These are phyloP conservation scores for Drosophila sp. DNA, from an alignment of 1,140 invertebrate genomes.

Conservation along the genomic window DNA sequence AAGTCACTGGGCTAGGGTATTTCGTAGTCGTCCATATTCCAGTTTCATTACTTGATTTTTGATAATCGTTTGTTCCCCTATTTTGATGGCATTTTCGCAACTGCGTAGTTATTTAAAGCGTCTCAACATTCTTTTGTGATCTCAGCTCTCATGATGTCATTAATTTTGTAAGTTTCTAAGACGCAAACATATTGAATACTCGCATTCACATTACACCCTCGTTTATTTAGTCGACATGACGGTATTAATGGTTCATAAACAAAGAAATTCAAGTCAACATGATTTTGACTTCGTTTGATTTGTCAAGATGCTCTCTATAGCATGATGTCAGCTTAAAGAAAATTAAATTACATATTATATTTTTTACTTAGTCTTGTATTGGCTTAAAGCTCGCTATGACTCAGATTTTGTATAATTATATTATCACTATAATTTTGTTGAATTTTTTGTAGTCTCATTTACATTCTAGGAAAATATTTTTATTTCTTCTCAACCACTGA, in stretches of 20 bases:
- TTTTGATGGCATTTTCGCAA: slow-evolving; percentile 6
- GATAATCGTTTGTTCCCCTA: slow-evolving; percentile 14
- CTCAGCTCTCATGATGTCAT: slow-evolving; percentile 43
- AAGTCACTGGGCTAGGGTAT: no score
- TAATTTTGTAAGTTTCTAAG: slow-evolving; percentile 15
- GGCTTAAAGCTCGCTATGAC: no score
- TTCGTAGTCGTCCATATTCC: no score
- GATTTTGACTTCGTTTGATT: background rate
- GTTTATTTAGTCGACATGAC: no score
- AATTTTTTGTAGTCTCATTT: no score
- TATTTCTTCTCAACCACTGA: background rate
- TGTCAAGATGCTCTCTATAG: background rate
- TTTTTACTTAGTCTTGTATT: background rate
- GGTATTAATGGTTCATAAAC: background rate
- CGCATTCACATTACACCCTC: background rate
- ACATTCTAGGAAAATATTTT: background rate
- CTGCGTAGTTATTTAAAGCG: slow-evolving; percentile 42
- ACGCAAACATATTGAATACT: background rate
- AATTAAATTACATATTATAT: slow-evolving; percentile 2
- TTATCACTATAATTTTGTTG: no score
- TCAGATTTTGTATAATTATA: no score
- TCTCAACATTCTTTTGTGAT: slow-evolving; percentile 23
- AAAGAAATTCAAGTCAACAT: background rate
- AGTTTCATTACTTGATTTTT: background rate
- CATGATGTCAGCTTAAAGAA: background rate